phyloP scores from a whole-genome alignment of 2,888 invertebrate genomes.

The Eutolmus rufibarbis region DNA sequence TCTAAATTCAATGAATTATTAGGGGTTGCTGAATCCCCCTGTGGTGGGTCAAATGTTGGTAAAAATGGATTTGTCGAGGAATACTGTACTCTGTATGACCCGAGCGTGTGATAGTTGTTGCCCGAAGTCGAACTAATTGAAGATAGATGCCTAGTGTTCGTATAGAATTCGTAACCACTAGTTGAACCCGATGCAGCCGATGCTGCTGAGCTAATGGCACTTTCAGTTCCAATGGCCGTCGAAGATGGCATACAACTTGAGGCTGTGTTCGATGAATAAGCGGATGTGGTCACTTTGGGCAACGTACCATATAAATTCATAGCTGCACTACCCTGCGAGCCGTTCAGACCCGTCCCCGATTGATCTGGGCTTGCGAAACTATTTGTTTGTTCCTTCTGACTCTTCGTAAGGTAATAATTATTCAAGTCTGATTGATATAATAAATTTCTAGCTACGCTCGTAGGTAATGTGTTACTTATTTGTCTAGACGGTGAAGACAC shows the following conservation, averaged over 20 bases:
- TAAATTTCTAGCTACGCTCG: constrained; percentile 52
- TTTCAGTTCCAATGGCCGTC: constrained; percentile 49
- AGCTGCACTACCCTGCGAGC: constrained; percentile 53
- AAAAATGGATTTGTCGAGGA: constrained; percentile 63
- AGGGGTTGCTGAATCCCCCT: constrained; percentile 51
- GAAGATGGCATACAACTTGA: constrained; percentile 47
- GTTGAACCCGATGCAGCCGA: constrained; percentile 60
- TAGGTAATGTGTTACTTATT: constrained; percentile 52
- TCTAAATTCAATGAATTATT: constrained; percentile 59
- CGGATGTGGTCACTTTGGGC: constrained; percentile 55
- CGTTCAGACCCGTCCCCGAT: constrained; percentile 53
- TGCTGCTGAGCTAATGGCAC: constrained; percentile 61
- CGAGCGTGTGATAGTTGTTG: constrained; percentile 61
- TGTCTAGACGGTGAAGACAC: constrained; percentile 57
- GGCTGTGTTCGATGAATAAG: constrained; percentile 40
- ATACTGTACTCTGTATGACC: constrained; percentile 63
- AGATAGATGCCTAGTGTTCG: constrained; percentile 46
- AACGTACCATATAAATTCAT: constrained; percentile 61
- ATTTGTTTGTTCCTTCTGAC: constrained; percentile 51
- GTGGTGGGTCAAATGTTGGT: constrained; percentile 60
- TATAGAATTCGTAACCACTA: constrained; percentile 61
- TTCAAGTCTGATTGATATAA: constrained; percentile 55
- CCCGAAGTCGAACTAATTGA: constrained; percentile 42
- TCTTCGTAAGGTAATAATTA: constrained; percentile 55
- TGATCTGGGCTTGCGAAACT: constrained; percentile 56